Conservation (phyloP, 2,888 invertebrate species). For the Atrina japonica region DNA sequence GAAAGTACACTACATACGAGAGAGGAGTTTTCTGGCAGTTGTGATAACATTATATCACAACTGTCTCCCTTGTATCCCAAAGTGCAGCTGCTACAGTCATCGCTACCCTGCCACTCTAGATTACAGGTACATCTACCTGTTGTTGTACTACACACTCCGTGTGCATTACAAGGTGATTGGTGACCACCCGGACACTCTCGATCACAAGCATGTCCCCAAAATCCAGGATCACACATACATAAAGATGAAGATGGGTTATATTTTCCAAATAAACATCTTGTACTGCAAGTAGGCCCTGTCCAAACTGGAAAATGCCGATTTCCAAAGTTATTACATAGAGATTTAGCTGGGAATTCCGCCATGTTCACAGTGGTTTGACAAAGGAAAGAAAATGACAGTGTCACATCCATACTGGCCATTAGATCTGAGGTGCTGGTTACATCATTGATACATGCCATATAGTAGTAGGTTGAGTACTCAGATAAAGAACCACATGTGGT, state of each 20-base stretch:
- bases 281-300: conserved; percentile 51
- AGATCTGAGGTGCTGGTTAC: background rate
- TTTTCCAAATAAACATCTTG: conserved; percentile 51
- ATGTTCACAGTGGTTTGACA: conserved; percentile 39
- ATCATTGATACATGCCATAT: conserved; percentile 33
- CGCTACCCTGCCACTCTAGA: conserved; percentile 49
- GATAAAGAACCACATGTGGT: conserved; percentile 20
- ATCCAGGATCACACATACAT: conserved; percentile 60
- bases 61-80: conserved; percentile 41
- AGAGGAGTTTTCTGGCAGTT: conserved; percentile 22
- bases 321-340: conserved; percentile 50
- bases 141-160: conserved; percentile 52
- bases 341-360: conserved; percentile 40
- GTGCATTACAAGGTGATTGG: conserved; percentile 52
- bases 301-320: conserved; percentile 45
- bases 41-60: conserved; percentile 34
- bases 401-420: conserved; percentile 30
- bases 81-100: conserved; percentile 45
- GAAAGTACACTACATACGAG: background rate
- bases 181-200: conserved; percentile 62
- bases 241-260: conserved; percentile 29
- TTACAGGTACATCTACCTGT: conserved; percentile 61
- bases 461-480: conserved; percentile 24
- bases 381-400: conserved; percentile 39
- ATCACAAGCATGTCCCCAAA: conserved; percentile 58